These are phyloP conservation scores for Latrodectus geometricus DNA, from an alignment of 1,140 invertebrate genomes.

Conservation along the genomic window DNA sequence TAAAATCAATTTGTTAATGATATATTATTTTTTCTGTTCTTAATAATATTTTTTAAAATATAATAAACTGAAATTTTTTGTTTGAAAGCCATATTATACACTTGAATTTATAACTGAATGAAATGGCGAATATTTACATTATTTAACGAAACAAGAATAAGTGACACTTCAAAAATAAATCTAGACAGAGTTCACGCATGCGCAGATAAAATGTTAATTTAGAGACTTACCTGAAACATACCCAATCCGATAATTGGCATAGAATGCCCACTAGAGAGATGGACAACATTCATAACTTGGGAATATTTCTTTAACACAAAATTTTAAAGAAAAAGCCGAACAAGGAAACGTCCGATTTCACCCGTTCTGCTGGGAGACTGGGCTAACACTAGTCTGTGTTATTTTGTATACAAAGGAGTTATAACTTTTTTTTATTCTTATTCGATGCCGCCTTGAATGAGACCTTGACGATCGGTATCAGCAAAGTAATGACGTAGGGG, in stretches of 20 bases:
- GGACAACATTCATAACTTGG: background rate
- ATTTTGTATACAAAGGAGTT: background rate
- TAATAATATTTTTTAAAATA: no score
- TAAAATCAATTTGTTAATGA: no score
- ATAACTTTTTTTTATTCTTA: background rate
- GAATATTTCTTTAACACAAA: no score
- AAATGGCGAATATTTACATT: no score
- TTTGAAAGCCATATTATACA: no score
- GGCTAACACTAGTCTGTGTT: background rate
- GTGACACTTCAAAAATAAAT: no score
- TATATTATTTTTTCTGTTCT: no score
- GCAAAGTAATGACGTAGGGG: background rate
- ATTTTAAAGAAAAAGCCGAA: no score
- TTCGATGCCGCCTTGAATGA: background rate
- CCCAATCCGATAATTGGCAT: constrained; percentile 37
- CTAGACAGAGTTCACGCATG: background rate
- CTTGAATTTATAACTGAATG: no score
- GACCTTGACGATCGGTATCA: background rate
- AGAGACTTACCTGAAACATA: constrained; percentile 20
- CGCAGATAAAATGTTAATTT: background rate
- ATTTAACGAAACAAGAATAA: no score
- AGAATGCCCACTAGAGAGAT: constrained; percentile 12
- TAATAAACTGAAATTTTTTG: no score
- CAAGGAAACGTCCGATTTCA: no score
- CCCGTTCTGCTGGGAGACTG: background rate